These are phyloP conservation scores for Rhabdomys pumilio DNA, from an alignment of 2,797 vertebrate genomes.

Conservation along the genomic window DNA sequence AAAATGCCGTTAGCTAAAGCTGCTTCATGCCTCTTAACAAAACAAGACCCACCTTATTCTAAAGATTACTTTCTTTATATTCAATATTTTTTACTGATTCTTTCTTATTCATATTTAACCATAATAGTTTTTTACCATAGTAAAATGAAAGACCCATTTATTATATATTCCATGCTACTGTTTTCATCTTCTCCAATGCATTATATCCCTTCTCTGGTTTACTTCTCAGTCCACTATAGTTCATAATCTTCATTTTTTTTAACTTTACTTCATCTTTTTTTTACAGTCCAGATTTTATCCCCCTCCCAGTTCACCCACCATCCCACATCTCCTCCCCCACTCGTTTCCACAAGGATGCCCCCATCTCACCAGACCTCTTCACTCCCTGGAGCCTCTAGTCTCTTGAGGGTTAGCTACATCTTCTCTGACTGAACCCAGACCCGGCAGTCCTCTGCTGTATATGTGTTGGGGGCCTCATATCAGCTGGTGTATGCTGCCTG, in stretches of 20 bases:
- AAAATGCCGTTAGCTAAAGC: slow-evolving; percentile 35
- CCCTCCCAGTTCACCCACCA: too few species aligned
- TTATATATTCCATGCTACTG: neutral
- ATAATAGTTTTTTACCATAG: neutral
- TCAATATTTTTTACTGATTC: neutral
- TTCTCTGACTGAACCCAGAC: too few species aligned
- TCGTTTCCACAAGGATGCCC: too few species aligned
- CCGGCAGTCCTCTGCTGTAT: too few species aligned
- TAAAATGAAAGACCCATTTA: slow-evolving; percentile 50
- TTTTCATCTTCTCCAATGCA: slow-evolving; percentile 19
- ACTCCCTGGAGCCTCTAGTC: too few species aligned
- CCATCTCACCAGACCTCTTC: too few species aligned
- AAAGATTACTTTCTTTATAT: slow-evolving; percentile 32
- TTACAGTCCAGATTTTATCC: too few species aligned
- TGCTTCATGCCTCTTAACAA: slow-evolving; percentile 37
- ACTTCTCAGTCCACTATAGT: neutral
- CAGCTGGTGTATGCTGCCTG: too few species aligned
- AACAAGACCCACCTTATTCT: neutral
- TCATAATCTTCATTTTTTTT: neutral
- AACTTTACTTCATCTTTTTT: too few species aligned
- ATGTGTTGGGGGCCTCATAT: too few species aligned
- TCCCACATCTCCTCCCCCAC: too few species aligned
- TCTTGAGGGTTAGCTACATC: too few species aligned
- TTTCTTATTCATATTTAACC: slow-evolving; percentile 42
- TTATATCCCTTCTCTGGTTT: neutral